Percentiles rank a stretch among this genome's conserved stretches.
Evolutionary conservation across 2,888 invertebrate genomes (phyloP).

Genomic region (Hypselothyrea guttata): DNA sequence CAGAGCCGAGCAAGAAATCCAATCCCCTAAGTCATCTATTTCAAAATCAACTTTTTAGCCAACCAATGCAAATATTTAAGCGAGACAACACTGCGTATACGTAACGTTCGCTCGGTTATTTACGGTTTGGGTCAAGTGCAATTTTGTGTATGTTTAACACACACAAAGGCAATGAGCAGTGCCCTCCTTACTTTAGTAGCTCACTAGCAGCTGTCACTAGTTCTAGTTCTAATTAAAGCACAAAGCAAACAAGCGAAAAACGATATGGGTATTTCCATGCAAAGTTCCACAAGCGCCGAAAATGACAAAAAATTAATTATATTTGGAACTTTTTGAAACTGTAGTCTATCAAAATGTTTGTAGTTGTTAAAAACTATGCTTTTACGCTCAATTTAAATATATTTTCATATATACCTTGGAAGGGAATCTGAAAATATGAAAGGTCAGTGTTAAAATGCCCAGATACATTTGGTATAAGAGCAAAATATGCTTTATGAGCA

Average conservation of each 20-base stretch:
- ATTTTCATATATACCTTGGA: too few species aligned
- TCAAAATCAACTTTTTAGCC: background rate
- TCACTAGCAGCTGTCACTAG: conserved; percentile 13
- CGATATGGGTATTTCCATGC: too few species aligned
- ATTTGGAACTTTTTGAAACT: too few species aligned
- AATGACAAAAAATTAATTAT: too few species aligned
- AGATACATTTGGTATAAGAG: too few species aligned
- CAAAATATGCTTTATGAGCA: too few species aligned
- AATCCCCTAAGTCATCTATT: conserved; percentile 12
- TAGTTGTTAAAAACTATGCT: too few species aligned
- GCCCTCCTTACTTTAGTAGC: conserved; percentile 35
- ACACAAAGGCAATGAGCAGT: background rate
- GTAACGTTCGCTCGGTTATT: conserved; percentile 13
- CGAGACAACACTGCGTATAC: conserved; percentile 27
- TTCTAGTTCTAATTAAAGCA: conserved; percentile 19
- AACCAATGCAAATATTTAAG: conserved; percentile 2
- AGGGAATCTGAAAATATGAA: too few species aligned
- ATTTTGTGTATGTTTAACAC: background rate
- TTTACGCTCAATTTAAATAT: too few species aligned
- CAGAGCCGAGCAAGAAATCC: background rate
- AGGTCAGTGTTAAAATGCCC: too few species aligned
- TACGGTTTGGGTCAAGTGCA: conserved; percentile 61
- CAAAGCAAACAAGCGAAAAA: background rate
- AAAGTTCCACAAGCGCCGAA: too few species aligned
- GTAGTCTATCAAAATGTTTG: too few species aligned